phyloP scores from a whole-genome alignment of 2,797 vertebrate genomes.

The Macrochelys suwanniensis region DNA sequence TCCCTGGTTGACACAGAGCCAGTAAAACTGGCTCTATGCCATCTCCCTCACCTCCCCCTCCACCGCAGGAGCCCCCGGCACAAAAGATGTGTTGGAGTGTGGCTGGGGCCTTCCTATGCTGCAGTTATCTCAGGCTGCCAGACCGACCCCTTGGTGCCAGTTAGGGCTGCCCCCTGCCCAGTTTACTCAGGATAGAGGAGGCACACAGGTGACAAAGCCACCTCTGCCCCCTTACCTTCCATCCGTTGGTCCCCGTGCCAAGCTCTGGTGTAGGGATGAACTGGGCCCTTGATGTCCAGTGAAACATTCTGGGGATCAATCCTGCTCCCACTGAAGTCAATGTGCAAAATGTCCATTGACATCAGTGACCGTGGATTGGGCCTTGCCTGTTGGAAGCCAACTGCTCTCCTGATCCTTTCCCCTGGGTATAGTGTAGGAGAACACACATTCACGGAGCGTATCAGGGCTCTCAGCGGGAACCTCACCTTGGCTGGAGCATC shows the following conservation, averaged over 20 bases:
- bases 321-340: background rate
- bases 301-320: background rate
- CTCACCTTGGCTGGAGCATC: background rate
- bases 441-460: background rate
- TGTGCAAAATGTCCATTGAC: no score
- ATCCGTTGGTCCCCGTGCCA: background rate
- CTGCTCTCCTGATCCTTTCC: background rate
- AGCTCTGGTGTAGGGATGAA: background rate
- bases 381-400: background rate
- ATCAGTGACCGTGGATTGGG: background rate
- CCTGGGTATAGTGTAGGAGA: background rate
- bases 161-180: no score
- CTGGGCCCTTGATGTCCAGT: background rate
- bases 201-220: background rate
- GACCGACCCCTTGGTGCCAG: background rate
- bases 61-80: background rate
- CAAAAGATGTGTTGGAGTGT: background rate
- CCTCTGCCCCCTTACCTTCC: background rate
- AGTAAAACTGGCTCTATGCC: background rate
- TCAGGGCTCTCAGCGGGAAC: background rate
- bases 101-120: background rate
- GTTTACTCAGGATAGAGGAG: background rate
- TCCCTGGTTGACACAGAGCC: no score
- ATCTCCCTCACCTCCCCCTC: background rate
- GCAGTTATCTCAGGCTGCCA: no score